Percentiles rank a stretch among this genome's conserved stretches.
Evolutionary conservation across 2,113 vertebrate genomes (phyloP).

Genomic region (Pelodiscus sinensis): DNA sequence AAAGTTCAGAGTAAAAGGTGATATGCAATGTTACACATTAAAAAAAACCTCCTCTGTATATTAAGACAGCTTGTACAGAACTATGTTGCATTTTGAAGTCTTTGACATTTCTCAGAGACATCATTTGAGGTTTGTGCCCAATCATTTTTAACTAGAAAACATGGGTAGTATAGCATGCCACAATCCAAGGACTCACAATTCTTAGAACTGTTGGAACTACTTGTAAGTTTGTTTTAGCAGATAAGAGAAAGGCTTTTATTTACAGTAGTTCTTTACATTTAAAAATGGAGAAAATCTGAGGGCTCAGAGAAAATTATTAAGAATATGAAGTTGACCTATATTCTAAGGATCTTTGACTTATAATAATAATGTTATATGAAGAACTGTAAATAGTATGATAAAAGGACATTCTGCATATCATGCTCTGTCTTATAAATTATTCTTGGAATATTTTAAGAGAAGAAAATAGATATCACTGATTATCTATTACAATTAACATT

Average conservation of each 20-base stretch:
- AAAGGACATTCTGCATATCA: background rate
- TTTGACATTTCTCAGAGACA: background rate
- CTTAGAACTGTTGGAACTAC: background rate
- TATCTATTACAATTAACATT: background rate
- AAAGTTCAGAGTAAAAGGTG: background rate
- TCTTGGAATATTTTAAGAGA: background rate
- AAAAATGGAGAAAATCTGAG: background rate
- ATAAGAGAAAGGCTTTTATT: background rate
- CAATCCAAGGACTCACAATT: background rate
- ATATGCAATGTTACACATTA: background rate
- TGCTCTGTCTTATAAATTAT: background rate
- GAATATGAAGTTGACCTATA: background rate
- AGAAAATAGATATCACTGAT: background rate
- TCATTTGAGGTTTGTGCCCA: background rate
- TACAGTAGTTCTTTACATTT: background rate
- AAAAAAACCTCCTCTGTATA: background rate
- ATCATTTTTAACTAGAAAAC: background rate
- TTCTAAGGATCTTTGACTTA: background rate
- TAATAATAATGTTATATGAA: background rate
- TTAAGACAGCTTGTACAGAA: background rate
- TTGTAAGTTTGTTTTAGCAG: background rate
- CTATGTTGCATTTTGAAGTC: background rate
- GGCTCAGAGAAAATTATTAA: background rate
- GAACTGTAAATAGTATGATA: background rate
- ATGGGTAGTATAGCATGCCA: background rate